These are phyloP conservation scores for Glaucopsyche alexis DNA, from an alignment of 2,888 invertebrate genomes.

Conservation along the genomic window DNA sequence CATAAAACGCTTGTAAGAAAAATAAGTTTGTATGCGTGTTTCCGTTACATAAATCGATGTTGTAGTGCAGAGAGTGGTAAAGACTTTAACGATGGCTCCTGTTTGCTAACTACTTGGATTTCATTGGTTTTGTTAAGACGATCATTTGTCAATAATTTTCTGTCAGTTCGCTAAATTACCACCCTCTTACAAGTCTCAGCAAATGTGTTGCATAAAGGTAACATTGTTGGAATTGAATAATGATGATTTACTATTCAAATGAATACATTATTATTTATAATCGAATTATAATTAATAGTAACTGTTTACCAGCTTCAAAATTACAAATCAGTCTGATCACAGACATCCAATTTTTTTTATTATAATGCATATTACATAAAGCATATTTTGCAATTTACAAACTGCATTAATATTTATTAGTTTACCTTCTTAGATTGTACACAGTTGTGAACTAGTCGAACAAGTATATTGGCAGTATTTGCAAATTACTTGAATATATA, in stretches of 20 bases:
- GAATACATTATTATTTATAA: background rate
- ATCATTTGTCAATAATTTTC: slow-evolving; percentile 31
- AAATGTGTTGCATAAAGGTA: slow-evolving; percentile 37
- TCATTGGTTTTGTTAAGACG: slow-evolving; percentile 13
- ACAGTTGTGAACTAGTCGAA: background rate
- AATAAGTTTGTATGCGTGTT: slow-evolving; percentile 34
- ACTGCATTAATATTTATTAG: background rate
- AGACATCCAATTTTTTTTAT: no score
- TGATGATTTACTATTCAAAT: background rate
- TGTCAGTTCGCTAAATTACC: slow-evolving; percentile 36
- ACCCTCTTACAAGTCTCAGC: slow-evolving; percentile 37
- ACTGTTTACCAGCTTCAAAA: no score
- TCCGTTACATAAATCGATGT: slow-evolving; percentile 43
- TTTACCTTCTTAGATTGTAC: background rate
- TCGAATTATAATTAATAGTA: no score
- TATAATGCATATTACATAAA: no score
- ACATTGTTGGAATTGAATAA: slow-evolving; percentile 30
- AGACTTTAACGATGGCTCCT: slow-evolving; percentile 31
- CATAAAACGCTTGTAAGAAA: slow-evolving; percentile 14
- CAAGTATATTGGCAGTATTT: background rate
- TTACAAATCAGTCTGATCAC: no score
- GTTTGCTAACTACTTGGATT: slow-evolving; percentile 26
- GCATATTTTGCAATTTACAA: no score
- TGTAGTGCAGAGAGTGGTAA: slow-evolving; percentile 45
- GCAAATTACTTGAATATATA: background rate